Evolutionary conservation across 2,888 invertebrate species (phyloP).

Genomic region (Folsomia manolachei): DNA sequence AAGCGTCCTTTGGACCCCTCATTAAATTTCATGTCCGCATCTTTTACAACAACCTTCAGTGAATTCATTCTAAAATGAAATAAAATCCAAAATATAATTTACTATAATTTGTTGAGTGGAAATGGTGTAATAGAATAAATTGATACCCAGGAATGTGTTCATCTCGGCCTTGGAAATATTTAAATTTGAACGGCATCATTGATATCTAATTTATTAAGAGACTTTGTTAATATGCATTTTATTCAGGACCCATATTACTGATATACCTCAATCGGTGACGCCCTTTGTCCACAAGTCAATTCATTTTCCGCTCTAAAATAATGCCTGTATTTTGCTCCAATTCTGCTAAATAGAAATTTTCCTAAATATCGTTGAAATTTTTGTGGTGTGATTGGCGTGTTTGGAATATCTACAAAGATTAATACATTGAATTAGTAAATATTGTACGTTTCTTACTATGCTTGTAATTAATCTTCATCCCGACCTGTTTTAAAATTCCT

Average conservation of each 20-base stretch:
- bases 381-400: slow-evolving; percentile 55
- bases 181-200: slow-evolving; percentile 64
- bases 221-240: not conserved
- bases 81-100: too few relatives aligned
- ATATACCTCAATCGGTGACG: slow-evolving; percentile 60
- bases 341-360: slow-evolving; percentile 67
- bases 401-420: slow-evolving; percentile 47
- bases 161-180: slow-evolving; percentile 58
- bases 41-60: slow-evolving; percentile 61
- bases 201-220: slow-evolving; percentile 56
- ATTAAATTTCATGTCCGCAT: slow-evolving; percentile 62
- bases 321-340: slow-evolving; percentile 65
- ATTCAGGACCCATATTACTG: slow-evolving; percentile 16
- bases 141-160: slow-evolving; percentile 70
- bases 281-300: slow-evolving; percentile 63
- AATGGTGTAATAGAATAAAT: too few relatives aligned
- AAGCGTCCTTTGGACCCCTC: slow-evolving; percentile 61
- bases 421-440: not conserved
- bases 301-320: slow-evolving; percentile 62
- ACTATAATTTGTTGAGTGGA: too few relatives aligned
- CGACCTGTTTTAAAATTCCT: slow-evolving; percentile 62
- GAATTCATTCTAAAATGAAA: slow-evolving; percentile 65
- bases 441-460: not conserved
- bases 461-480: slow-evolving; percentile 21
- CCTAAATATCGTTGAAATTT: slow-evolving; percentile 66